Base-by-base conservation (phyloP, 2,888 invertebrate species). In the Habroteleia sp. region DNA sequence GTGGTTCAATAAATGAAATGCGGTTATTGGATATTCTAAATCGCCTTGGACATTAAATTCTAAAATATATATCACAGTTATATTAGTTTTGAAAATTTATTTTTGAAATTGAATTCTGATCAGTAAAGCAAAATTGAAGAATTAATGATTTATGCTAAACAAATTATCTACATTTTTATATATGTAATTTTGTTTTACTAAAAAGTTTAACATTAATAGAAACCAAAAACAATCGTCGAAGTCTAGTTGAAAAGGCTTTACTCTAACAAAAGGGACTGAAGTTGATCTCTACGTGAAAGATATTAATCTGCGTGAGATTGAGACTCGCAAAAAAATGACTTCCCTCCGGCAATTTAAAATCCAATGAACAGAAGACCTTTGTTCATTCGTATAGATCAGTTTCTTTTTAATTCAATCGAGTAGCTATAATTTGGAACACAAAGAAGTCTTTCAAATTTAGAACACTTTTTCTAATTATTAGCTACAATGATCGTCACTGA, bases 201-300 rank as follows among this genome's bases (percentile, higher is more conserved):
- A 48, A 50, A 62, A n/a, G n/a, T n/a, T n/a, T n/a, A 48, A 17
- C 23, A 25, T 17, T n/a, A 37, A 3, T 14, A 14, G 23, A 11
- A 33, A 33, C 20, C 23, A 1, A 11, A 50, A 23, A 50, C 20
- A 35, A 13, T 14, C 13, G 4, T 23, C 48, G 37, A 62, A 54
- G 17, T 17, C 37, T 54, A 54, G 62, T 54, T 54, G 46, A 72
- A 76, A 58, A 62, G 54, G 42, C 65, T 68, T 44, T 25, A 65
- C 68, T 60, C 37, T 20, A 56, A 68, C 54, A 69, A 52, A 69
- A 71, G 48, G 52, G 48, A 71, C 62, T 69, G 48, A 69, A 74
- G 37, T 74, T 78, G 58, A 78, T 77, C 69, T 76, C 60, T 77
- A 78, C 74, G 77, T 74, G 72, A 62, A 63, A 79, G 78, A 78